Base-by-base conservation (phyloP, 2,113 vertebrate species). In the Lycocorax pyrrhopterus region DNA sequence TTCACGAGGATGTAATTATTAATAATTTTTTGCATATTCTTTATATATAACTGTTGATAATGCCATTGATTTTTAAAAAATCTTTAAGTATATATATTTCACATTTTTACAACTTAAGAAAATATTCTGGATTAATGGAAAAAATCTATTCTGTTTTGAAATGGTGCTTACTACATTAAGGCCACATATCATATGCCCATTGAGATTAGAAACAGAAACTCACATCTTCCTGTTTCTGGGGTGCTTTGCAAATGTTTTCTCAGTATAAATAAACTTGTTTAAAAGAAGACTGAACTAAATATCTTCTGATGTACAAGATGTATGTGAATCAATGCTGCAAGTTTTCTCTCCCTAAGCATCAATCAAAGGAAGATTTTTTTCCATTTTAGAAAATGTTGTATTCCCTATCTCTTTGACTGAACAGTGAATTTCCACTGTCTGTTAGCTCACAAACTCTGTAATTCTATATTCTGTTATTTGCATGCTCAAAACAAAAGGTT, bases 121-220 rank as follows among this genome's bases (percentile, higher is more conserved):
- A 97, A 93, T 96, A 95, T 37, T 53, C 55, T 95, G 88, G 88
- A 93, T 96, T 71, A 96, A 77, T 92, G 81, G 68, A 83, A 97
- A 90, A 96, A 95, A 96, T 83, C 39, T 84, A n/a, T 86, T 66
- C 52, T 93, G 47, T 89, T 96, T 62, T 64, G 72, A 91, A 91
- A 89, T 93, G 91, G 85, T 88, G 76, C 89, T 96, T 95, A 75
- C 77, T 94, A 80, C 80, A 78, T 97, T 97, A 97, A 84, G 89
- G 91, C 79, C 76, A 76, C 41, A 21, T 98, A 97, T 97, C 92
- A 3, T 95, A 92, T 98, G 87, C 93, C 97, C 14, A 7, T 69
- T 93, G 94, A 97, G 95, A 97, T 98, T 95, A 97, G 95, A 97
- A 98, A 95, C 96, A 97, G 96, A 97, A 97, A 94, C 47, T 63